Evolutionary conservation across 1,140 invertebrate species (phyloP).

Genomic region (Caligus rogercresseyi): DNA sequence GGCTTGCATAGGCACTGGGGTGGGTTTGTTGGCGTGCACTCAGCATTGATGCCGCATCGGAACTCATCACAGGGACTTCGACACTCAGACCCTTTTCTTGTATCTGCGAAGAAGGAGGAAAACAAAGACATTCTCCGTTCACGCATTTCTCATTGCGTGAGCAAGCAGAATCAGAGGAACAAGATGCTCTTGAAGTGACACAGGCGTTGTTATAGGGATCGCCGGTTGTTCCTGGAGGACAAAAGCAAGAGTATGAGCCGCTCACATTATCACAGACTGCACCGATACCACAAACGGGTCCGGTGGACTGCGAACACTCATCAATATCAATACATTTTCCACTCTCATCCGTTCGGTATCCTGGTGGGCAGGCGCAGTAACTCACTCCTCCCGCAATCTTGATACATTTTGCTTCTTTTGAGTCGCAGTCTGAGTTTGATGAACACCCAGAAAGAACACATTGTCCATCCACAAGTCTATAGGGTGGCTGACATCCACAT

Average conservation of each 20-base stretch:
- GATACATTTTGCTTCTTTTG: constrained; percentile 58
- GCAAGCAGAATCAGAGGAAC: constrained; percentile 60
- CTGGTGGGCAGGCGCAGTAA: constrained; percentile 67
- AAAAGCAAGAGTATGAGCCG: constrained; percentile 48
- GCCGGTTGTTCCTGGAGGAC: constrained; percentile 55
- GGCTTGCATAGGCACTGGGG: constrained; percentile 66
- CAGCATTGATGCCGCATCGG: constrained; percentile 75
- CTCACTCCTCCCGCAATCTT: constrained; percentile 70
- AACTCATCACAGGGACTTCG: constrained; percentile 72
- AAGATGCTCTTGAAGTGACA: constrained; percentile 48
- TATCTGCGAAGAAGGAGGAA: constrained; percentile 69
- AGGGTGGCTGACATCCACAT: constrained; percentile 67
- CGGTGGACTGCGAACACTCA: constrained; percentile 39
- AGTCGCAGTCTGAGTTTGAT: constrained; percentile 51
- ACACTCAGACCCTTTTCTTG: constrained; percentile 55
- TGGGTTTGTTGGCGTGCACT: constrained; percentile 71
- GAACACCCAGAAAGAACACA: constrained; percentile 67
- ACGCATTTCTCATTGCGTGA: constrained; percentile 69
- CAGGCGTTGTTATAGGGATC: constrained; percentile 66
- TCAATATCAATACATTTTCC: constrained; percentile 62
- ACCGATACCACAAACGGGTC: constrained; percentile 59
- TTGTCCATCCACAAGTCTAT: constrained; percentile 51
- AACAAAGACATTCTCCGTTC: constrained; percentile 70
- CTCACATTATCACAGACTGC: constrained; percentile 69
- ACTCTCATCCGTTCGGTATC: constrained; percentile 59